Evolutionary conservation across 2,113 vertebrate species (phyloP), one percentile per base, ranked within the genome.

Genomic region (Pelobates fuscus): DNA sequence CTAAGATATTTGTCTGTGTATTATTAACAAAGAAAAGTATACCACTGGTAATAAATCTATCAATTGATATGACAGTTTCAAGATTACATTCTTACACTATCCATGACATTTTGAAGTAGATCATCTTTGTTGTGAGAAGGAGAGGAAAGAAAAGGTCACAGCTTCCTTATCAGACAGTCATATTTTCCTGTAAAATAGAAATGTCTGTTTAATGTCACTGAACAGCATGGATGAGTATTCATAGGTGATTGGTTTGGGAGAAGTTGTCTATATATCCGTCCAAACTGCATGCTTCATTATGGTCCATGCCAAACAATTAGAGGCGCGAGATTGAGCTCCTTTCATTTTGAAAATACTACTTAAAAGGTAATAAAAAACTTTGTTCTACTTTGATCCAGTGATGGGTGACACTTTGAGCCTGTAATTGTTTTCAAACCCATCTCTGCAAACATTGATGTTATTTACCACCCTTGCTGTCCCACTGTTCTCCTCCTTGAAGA

Each of bases 171-270:
- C 82, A 86, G 70, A 80, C 82, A 86, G 78, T 84, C 83, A 84
- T 84, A 82, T 85, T 88, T 70, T 86, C 61, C 78, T 77, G 71
- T 85, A 85, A 87, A 86, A 88, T 83, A 86, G 82, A 88, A 89
- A 89, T 86, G 84, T 84, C 85, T 88, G 81, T 85, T 89, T 88
- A 86, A 89, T 87, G 83, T 87, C 87, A 89, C 77, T 84, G 82
- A 88, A 80, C 79, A 84, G 72, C 78, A 79, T 81, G 84, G 74
- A 82, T 88, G 81, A 79, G 81, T 78, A 85, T 86, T 83, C 84
- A 77, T 80, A 52, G 55, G 11, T 68, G 79, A 70, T 70, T 78
- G 61, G 67, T 65, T 21, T 79, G 71, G 78, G 85, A 68, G 49
- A 72, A 81, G 84, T 29, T 77, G 82, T 83, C 76, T 77, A 1